Evolutionary conservation across 2,888 invertebrate species (phyloP), one percentile per base, ranked within the genome.

Genomic region (Hoplodrina blanda): DNA sequence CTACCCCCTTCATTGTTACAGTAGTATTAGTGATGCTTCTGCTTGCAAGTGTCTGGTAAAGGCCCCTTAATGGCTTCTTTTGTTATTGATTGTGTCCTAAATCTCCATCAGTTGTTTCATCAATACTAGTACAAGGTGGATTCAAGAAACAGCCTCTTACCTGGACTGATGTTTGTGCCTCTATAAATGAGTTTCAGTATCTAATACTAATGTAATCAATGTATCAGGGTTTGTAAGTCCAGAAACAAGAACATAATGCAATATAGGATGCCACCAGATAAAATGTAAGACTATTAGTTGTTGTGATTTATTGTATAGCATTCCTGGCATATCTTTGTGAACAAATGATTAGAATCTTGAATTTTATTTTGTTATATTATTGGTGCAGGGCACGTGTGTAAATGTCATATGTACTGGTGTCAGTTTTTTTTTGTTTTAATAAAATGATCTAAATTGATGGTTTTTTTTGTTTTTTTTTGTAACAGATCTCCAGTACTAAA

Each of bases 331-430:
- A 89, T 85, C 73, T 80, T 75, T 73, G 76, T 83, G 84, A 87
- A 85, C 83, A 81, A 86, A 83, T 76, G 52, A 74, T 84, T 85
- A 73, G 69, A 80, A 84, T 82, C 73, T 74, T 81, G 65, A 81
- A 84, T 84, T 85, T 84, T 81, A 73, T 85, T 86, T 83, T 87
- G 82, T 82, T 88, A 84, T 85, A 83, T 74, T 57, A 66, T 84
- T 82, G 92, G 92, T 92, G 91, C 88, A 83, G 89, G 92, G 87
- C 85, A 82, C 78, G 44, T 80, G 62, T 82, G 75, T 85, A 76
- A 84, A 82, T 77, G 84, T 83, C 76, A 74, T 83, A 82, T 88
- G 80, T 81, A 82, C 77, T 80, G 80, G 85, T 83, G 82, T 17
- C 46, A 46, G 6, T 46, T 17, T 15, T 46, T 17, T 15, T 15